Conservation (phyloP, 2,797 vertebrate genomes). For the Arnoldichthys spilopterus region DNA sequence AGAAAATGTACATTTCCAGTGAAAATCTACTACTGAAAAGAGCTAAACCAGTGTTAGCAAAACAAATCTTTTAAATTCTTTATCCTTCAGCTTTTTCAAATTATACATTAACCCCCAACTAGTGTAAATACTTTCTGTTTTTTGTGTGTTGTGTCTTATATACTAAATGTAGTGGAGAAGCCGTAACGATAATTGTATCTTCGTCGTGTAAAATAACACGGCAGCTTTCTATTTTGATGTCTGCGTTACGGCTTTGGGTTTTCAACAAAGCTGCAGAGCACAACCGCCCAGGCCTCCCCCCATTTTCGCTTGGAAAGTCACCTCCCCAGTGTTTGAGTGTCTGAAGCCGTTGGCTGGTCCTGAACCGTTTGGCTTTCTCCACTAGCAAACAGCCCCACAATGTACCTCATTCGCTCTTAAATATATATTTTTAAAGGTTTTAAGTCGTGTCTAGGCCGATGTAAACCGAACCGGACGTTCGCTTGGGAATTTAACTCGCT, state of each 20-base stretch:
- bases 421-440: slow-evolving; percentile 70
- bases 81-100: too few species aligned
- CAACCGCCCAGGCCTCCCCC: slow-evolving; percentile 70
- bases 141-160: not conserved
- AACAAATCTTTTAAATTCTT: too few species aligned
- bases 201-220: not conserved
- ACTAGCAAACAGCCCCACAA: slow-evolving; percentile 87
- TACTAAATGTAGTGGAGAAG: not conserved
- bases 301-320: slow-evolving; percentile 80
- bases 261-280: slow-evolving; percentile 70
- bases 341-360: slow-evolving; percentile 92
- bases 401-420: slow-evolving; percentile 83
- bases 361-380: slow-evolving; percentile 93
- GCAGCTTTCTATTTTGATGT: not conserved
- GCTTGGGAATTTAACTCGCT: slow-evolving; percentile 72
- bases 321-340: slow-evolving; percentile 76
- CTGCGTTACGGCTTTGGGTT: slow-evolving; percentile 45
- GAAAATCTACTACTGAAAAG: too few species aligned
- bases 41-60: too few species aligned
- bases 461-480: slow-evolving; percentile 69
- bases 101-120: too few species aligned
- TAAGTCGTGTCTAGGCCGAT: slow-evolving; percentile 63
- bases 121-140: too few species aligned
- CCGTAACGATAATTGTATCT: not conserved
- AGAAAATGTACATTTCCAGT: too few species aligned